Conservation (phyloP, 2,797 vertebrate genomes). For the Lophotriccus pileatus region DNA sequence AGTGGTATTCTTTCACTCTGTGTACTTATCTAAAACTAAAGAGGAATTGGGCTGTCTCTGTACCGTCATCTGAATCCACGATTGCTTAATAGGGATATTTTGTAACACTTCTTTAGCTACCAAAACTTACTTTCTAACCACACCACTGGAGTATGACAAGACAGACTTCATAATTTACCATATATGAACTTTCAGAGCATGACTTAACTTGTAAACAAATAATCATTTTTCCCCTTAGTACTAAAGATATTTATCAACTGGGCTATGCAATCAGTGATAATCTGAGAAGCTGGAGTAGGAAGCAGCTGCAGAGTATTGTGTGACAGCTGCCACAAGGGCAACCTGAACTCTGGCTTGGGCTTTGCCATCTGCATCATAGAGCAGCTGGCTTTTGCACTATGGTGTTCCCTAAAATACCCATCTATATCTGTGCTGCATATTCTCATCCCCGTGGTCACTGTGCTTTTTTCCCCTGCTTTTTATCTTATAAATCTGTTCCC, state of each 20-base stretch:
- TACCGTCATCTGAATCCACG: not conserved
- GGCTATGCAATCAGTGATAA: not conserved
- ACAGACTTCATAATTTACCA: not conserved
- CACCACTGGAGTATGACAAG: not conserved
- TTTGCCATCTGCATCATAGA: not conserved
- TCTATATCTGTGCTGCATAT: not conserved
- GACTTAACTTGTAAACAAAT: not conserved
- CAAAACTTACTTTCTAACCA: constrained; percentile 2
- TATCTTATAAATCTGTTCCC: not conserved
- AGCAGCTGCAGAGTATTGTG: not conserved
- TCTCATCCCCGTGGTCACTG: too few species aligned
- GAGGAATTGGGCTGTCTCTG: not conserved
- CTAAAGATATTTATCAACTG: not conserved
- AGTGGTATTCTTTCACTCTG: not conserved
- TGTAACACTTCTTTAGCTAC: not conserved
- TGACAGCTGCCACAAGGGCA: not conserved
- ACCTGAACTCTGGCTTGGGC: not conserved
- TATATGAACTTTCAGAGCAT: not conserved
- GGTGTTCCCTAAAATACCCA: not conserved
- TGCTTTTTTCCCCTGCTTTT: not conserved
- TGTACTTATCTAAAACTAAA: not conserved
- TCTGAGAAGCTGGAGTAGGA: not conserved
- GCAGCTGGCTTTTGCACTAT: not conserved
- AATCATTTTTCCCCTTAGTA: not conserved
- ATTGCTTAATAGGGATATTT: not conserved